These are phyloP conservation scores for Poecilia picta DNA, from an alignment of 2,797 vertebrate species.

Conservation along the genomic window DNA sequence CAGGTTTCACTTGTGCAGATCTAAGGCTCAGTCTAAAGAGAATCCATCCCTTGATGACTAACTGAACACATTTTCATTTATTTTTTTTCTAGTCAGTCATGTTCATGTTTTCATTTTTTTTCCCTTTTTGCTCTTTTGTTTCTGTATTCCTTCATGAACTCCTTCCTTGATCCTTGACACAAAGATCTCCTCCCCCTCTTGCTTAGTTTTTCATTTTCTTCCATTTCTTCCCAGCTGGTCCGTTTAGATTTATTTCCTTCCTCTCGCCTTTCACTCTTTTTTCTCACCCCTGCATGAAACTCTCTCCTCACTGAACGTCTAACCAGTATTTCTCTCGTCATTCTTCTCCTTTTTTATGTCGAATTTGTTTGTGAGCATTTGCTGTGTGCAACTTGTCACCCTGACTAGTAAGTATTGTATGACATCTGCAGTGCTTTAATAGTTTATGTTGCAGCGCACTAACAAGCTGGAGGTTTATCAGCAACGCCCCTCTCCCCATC, in stretches of 20 bases:
- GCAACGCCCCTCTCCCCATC: constrained; percentile 24
- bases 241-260: constrained; percentile 34
- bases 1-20: constrained; percentile 36
- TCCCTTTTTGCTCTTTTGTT: constrained; percentile 54
- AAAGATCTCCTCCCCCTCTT: constrained; percentile 34
- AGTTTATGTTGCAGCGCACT: constrained; percentile 77
- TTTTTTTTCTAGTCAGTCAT: constrained; percentile 36
- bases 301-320: constrained; percentile 28
- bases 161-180: constrained; percentile 42
- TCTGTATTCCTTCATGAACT: constrained; percentile 58
- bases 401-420: constrained; percentile 78
- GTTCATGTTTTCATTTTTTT: constrained; percentile 43
- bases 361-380: constrained; percentile 65
- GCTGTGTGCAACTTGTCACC: constrained; percentile 64
- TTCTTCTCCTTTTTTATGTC: constrained; percentile 50
- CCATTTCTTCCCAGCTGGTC: constrained; percentile 39
- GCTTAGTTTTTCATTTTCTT: constrained; percentile 40
- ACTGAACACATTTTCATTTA: constrained; percentile 54
- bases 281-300: constrained; percentile 42
- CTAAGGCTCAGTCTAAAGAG: constrained; percentile 13
- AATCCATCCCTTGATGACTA: constrained; percentile 53
- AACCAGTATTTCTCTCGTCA: constrained; percentile 52
- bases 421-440: constrained; percentile 65
- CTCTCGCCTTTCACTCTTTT: constrained; percentile 22
- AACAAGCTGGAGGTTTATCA: constrained; percentile 71